phyloP scores from a whole-genome alignment of 2,797 vertebrate species.

The Sebastes wilsoni region DNA sequence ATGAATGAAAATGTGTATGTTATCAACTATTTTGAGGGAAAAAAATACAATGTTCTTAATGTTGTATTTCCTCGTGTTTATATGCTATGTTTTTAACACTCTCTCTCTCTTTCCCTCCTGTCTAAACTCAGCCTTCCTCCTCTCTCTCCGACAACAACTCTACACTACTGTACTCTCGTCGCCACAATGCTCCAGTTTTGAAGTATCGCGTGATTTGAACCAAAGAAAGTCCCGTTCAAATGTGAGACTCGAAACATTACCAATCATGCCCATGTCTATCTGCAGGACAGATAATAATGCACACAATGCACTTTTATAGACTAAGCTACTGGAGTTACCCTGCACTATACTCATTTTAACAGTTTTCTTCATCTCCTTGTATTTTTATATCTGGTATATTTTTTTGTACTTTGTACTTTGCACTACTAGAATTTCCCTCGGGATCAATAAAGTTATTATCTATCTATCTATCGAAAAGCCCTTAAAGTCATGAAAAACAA shows the following conservation, averaged over 20 bases:
- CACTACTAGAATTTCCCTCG: too few species aligned
- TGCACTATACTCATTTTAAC: too few species aligned
- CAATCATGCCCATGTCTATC: too few species aligned
- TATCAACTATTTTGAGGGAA: not conserved
- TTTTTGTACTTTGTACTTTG: too few species aligned
- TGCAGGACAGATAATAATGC: too few species aligned
- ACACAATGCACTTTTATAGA: too few species aligned
- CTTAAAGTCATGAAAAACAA: too few species aligned
- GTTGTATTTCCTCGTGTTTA: conserved; percentile 59
- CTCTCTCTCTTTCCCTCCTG: conserved; percentile 66
- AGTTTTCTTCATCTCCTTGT: too few species aligned
- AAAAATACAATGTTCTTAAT: not conserved
- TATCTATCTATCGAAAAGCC: too few species aligned
- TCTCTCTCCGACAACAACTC: conserved; percentile 91
- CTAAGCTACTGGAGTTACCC: too few species aligned
- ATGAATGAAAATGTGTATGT: not conserved
- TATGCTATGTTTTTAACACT: conserved; percentile 29
- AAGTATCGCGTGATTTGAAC: conserved; percentile 89
- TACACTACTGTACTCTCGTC: conserved; percentile 87
- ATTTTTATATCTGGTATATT: too few species aligned
- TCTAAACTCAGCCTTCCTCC: conserved; percentile 80
- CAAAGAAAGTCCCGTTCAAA: not conserved
- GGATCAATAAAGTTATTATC: too few species aligned
- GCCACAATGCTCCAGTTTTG: conserved; percentile 79
- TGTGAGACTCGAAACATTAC: not conserved